Conservation (phyloP, 2,113 vertebrate genomes). For the Pygoscelis adeliae region DNA sequence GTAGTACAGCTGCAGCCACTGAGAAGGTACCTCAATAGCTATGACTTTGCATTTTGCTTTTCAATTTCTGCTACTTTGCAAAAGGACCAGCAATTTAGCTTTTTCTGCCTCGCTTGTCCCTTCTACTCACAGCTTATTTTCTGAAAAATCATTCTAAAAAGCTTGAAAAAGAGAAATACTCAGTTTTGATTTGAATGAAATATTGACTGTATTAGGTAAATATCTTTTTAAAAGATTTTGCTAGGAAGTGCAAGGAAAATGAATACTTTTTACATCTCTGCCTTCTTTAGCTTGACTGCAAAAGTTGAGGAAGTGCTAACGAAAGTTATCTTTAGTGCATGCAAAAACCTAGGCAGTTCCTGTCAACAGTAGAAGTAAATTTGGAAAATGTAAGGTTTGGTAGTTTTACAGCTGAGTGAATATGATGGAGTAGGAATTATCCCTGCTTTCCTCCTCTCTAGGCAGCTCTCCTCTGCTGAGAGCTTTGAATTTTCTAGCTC, state of each 20-base stretch:
- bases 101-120: not conserved
- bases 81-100: not conserved
- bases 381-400: not conserved
- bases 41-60: not conserved
- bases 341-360: not conserved
- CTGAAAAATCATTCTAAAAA: not conserved
- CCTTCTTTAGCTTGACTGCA: not conserved
- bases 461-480: not conserved
- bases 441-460: not conserved
- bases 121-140: not conserved
- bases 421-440: not conserved
- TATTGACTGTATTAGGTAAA: not conserved
- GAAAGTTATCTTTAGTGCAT: not conserved
- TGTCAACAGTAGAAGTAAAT: too few species aligned
- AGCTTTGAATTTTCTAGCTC: not conserved
- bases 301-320: not conserved
- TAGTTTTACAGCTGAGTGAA: not conserved
- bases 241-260: not conserved
- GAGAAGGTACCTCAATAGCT: not conserved
- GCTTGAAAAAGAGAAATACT: not conserved
- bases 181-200: not conserved
- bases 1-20: not conserved
- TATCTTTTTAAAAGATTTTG: not conserved
- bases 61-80: not conserved
- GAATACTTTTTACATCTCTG: not conserved